Evolutionary conservation across 1,140 invertebrate genomes (phyloP), one percentile per base, ranked within the genome.

Genomic region (Cepaea nemoralis): DNA sequence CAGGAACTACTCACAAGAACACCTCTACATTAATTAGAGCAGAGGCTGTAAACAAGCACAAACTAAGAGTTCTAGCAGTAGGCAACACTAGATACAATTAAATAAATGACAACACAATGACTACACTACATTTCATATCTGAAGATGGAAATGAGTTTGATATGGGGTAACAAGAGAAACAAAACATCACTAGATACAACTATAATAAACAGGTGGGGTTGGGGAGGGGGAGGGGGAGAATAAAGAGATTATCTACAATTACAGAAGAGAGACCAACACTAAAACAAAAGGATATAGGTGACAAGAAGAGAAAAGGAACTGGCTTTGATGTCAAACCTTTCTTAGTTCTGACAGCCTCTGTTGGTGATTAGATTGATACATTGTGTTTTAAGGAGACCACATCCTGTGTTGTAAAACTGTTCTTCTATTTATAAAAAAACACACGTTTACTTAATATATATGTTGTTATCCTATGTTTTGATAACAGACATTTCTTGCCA

Each of bases 261-360:
- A 14, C 6, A 2, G 3, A 22, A 55, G 6, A 22, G 50, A 55
- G n/a, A 55, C n/a, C 19, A 55, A 55, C n/a, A 55, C 50, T 55
- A 55, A 24, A 55, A 55, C 16, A 55, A 24, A 55, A n/a, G n/a
- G 22, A 19, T 2, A 55, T 14, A 55, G 59, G 33, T n/a, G n/a
- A n/a, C 12, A 27, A 63, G n/a, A 63, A 31, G 59, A 63, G n/a
- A 63, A 12, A 6, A 63, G n/a, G 33, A 63, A 31, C 27, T 63
- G 59, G 27, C 59, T 63, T 31, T 63, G 59, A 63, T 63, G 59
- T 63, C 59, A 63, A 27, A 63, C 59, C 59, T 63, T 63, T 63
- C 59, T 59, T 5, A 22, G 5, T 31, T 24, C n/a, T 55, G 22
- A 14, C 45, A 48, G 8, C 45, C 8, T 48, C 19, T 48, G 45